Conservation (phyloP, 2,888 invertebrate species). For the Alloplasta piceator region DNA sequence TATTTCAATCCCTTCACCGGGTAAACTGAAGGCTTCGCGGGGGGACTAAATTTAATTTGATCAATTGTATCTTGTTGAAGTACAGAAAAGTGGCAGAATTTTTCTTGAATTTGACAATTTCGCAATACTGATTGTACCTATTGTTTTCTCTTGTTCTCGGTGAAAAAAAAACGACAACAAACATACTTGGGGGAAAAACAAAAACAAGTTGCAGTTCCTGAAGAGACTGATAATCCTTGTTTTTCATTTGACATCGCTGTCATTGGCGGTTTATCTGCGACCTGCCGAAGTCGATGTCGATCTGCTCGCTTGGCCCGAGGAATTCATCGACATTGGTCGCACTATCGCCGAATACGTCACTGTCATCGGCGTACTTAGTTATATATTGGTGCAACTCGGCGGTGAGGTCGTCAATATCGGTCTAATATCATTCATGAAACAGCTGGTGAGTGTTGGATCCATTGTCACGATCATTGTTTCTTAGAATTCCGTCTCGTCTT, state of each 20-base stretch:
- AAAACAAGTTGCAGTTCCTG: slow-evolving; percentile 92
- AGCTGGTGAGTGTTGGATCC: slow-evolving; percentile 88
- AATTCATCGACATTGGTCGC: slow-evolving; percentile 84
- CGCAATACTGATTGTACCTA: too few relatives aligned
- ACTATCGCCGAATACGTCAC: slow-evolving; percentile 90
- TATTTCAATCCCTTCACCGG: slow-evolving; percentile 24
- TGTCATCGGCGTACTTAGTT: slow-evolving; percentile 93
- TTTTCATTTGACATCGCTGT: slow-evolving; percentile 94
- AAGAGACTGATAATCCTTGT: slow-evolving; percentile 95
- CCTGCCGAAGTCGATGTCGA: slow-evolving; percentile 87
- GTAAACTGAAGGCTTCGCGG: neutral
- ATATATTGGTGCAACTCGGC: slow-evolving; percentile 95
- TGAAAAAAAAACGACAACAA: too few relatives aligned
- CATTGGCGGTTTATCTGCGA: slow-evolving; percentile 96
- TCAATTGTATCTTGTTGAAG: too few relatives aligned
- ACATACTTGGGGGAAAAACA: too few relatives aligned
- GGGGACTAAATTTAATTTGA: too few relatives aligned
- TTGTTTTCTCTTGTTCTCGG: too few relatives aligned
- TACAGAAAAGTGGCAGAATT: too few relatives aligned
- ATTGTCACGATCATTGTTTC: too few relatives aligned
- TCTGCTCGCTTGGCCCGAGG: slow-evolving; percentile 85
- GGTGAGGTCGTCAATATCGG: slow-evolving; percentile 98
- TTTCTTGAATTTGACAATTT: too few relatives aligned
- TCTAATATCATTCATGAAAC: slow-evolving; percentile 93
- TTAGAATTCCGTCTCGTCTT: too few relatives aligned